phyloP scores from a whole-genome alignment of 2,113 vertebrate species.

The Embiotoca jacksoni region DNA sequence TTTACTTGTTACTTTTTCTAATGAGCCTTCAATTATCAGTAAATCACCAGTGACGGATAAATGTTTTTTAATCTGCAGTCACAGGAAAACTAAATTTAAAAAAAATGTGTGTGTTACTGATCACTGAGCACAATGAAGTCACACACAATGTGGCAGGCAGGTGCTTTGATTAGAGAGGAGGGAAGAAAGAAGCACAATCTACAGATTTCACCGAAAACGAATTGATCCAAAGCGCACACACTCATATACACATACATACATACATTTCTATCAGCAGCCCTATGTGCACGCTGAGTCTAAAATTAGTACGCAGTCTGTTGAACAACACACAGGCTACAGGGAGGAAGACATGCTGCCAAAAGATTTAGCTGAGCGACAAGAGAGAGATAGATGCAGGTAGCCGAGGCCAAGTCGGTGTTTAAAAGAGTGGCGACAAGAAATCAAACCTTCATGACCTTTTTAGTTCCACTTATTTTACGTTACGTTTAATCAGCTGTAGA shows the following conservation, averaged over 20 bases:
- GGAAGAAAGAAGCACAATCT: slow-evolving; percentile 38
- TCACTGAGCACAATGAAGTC: slow-evolving; percentile 3
- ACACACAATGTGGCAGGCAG: slow-evolving; percentile 16
- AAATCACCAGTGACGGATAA: no score
- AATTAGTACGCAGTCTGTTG: slow-evolving; percentile 72
- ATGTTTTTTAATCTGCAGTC: neutral
- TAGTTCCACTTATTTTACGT: neutral
- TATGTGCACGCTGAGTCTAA: slow-evolving; percentile 69
- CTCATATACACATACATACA: slow-evolving; percentile 23
- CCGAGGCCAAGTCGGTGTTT: neutral
- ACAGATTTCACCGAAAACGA: slow-evolving; percentile 61
- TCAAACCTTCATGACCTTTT: neutral
- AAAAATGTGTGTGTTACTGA: neutral
- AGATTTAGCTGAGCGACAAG: slow-evolving; percentile 27
- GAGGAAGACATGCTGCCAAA: slow-evolving; percentile 64
- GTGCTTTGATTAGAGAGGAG: slow-evolving; percentile 23
- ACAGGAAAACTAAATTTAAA: neutral
- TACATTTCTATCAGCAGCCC: slow-evolving; percentile 46
- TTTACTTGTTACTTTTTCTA: no score
- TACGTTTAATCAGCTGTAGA: neutral
- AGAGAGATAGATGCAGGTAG: slow-evolving; percentile 4
- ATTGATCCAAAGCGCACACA: slow-evolving; percentile 60
- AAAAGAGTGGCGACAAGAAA: neutral
- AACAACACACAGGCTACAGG: slow-evolving; percentile 68
- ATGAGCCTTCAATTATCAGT: no score